These are phyloP conservation scores for Natrix natrix DNA, from an alignment of 2,797 vertebrate genomes.

Conservation along the genomic window DNA sequence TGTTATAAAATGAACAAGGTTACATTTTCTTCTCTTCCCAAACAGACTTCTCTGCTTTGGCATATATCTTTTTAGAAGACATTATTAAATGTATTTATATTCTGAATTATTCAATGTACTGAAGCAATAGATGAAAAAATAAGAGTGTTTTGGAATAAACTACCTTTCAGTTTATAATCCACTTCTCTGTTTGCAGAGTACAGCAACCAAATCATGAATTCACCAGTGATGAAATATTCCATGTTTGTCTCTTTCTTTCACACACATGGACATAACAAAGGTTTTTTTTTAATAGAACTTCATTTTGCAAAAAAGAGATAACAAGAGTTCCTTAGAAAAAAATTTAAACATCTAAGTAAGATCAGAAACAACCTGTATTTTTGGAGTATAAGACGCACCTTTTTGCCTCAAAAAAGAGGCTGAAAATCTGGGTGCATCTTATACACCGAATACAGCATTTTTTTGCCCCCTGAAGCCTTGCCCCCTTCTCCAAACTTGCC, in stretches of 20 bases:
- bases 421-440: too few species aligned
- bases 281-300: slow-evolving; percentile 11
- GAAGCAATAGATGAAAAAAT: slow-evolving; percentile 58
- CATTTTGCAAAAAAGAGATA: slow-evolving; percentile 12
- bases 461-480: too few species aligned
- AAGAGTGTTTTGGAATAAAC: slow-evolving; percentile 55
- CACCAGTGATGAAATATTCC: fast-evolving
- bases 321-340: not conserved
- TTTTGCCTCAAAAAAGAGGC: too few species aligned
- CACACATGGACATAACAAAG: fast-evolving
- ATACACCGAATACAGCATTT: too few species aligned
- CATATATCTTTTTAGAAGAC: slow-evolving; percentile 61
- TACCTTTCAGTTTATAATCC: slow-evolving; percentile 69
- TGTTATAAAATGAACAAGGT: slow-evolving; percentile 71
- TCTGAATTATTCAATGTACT: slow-evolving; percentile 10
- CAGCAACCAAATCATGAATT: slow-evolving; percentile 19
- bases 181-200: slow-evolving; percentile 61
- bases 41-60: slow-evolving; percentile 56
- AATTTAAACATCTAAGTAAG: not conserved
- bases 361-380: not conserved
- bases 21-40: slow-evolving; percentile 54
- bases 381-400: too few species aligned
- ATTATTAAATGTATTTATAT: slow-evolving; percentile 43
- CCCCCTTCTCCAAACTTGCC: too few species aligned
- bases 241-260: not conserved